Evolutionary conservation across 2,797 vertebrate species (phyloP).

Genomic region (Mormyrus hasselquistii): DNA sequence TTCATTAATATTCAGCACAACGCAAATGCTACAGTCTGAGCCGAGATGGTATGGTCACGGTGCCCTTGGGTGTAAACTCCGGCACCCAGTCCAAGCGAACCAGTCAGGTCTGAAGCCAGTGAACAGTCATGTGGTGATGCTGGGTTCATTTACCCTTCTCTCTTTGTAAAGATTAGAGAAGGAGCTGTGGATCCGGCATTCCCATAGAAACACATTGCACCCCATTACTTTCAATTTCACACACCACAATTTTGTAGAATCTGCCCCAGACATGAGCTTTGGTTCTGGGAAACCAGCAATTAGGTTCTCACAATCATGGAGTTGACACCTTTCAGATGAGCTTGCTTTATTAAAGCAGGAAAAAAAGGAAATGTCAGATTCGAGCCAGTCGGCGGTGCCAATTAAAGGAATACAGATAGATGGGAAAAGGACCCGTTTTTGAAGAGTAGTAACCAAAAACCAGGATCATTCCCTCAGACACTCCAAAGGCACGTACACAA

Average conservation of each 20-base stretch:
- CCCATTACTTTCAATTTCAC: not conserved
- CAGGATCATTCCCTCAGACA: not conserved
- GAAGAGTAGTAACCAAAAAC: not conserved
- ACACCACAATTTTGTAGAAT: not conserved
- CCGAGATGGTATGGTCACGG: not conserved
- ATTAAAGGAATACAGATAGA: not conserved
- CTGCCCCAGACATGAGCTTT: not conserved
- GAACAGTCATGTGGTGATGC: not conserved
- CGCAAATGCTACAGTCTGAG: not conserved
- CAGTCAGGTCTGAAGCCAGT: not conserved
- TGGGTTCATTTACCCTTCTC: not conserved
- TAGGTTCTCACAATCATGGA: not conserved
- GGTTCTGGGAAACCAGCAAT: not conserved
- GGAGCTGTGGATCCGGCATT: not conserved
- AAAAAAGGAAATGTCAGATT: not conserved
- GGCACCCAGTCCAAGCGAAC: not conserved
- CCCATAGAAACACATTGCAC: not conserved
- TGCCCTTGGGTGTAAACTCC: not conserved
- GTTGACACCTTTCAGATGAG: not conserved
- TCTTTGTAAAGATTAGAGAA: not conserved
- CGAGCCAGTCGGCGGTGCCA: not conserved
- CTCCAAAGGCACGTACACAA: not conserved
- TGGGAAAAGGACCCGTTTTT: not conserved
- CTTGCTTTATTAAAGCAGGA: not conserved
- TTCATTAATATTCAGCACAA: not conserved